These are phyloP conservation scores for Zonitis immaculata DNA, from an alignment of 2,888 invertebrate genomes.

Conservation along the genomic window DNA sequence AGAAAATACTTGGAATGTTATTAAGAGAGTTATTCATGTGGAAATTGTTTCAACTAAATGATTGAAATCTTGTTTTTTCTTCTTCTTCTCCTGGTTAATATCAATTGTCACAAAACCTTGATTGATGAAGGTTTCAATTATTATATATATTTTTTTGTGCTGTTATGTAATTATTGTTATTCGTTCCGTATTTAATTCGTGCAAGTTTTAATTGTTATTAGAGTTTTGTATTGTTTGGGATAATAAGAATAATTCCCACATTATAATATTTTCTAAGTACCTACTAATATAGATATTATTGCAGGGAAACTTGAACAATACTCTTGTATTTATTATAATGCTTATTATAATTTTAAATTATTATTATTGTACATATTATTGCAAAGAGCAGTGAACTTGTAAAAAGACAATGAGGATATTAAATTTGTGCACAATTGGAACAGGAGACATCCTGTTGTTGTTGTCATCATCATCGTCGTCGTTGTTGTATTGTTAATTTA, in stretches of 20 bases:
- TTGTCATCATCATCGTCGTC: too few relatives aligned
- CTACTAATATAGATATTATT: neutral
- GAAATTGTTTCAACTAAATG: too few relatives aligned
- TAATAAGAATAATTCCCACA: neutral
- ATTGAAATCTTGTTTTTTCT: too few relatives aligned
- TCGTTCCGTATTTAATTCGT: neutral
- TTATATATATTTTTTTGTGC: neutral
- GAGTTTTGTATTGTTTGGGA: neutral
- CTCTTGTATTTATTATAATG: neutral
- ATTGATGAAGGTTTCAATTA: neutral
- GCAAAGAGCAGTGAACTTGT: conserved; percentile 1
- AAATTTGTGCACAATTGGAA: neutral
- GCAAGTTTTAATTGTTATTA: neutral
- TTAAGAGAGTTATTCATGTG: neutral
- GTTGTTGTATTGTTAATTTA: neutral
- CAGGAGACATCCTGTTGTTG: neutral
- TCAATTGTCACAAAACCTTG: neutral
- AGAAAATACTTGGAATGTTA: neutral
- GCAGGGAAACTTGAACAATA: neutral
- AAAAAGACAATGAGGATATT: conserved; percentile 1
- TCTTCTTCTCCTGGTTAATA: too few relatives aligned
- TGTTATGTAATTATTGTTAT: neutral
- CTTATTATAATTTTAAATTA: neutral
- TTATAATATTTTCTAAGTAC: too few relatives aligned
- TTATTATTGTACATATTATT: too few relatives aligned